phyloP scores from a whole-genome alignment of 2,888 invertebrate genomes.

The Dyspetes luteomarginatus region DNA sequence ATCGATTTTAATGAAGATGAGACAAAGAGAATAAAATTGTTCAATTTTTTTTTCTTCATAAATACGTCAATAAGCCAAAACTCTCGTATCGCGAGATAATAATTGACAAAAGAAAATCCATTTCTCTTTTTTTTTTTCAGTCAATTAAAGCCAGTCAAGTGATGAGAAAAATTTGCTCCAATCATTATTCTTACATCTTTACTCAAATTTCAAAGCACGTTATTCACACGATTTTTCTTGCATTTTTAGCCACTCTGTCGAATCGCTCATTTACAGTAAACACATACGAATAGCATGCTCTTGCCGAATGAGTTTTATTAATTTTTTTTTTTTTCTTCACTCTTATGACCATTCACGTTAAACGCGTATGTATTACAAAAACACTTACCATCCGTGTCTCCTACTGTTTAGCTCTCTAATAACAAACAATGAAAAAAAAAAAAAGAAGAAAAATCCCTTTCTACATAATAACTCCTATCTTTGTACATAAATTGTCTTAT shows the following conservation, averaged over 20 bases:
- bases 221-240: constrained; percentile 11
- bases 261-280: constrained; percentile 43
- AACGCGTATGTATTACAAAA: constrained; percentile 35
- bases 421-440: constrained; percentile 25
- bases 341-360: constrained; percentile 30
- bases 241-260: neutral
- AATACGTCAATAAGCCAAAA: neutral
- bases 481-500: constrained; percentile 64
- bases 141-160: neutral
- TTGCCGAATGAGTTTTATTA: constrained; percentile 23
- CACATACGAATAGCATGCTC: constrained; percentile 25
- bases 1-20: constrained; percentile 81
- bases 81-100: neutral
- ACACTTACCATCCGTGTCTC: constrained; percentile 53
- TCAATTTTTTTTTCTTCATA: constrained; percentile 49
- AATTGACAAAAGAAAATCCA: too few species aligned
- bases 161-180: constrained; percentile 15
- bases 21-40: constrained; percentile 12
- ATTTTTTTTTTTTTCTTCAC: constrained; percentile 3
- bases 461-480: constrained; percentile 53
- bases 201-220: constrained; percentile 7
- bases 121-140: neutral
- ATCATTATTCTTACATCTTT: neutral
- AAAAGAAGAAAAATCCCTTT: constrained; percentile 37
- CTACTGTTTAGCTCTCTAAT: constrained; percentile 59